Conservation (phyloP, 1,140 invertebrate species). For the Metopolophium dirhodum region DNA sequence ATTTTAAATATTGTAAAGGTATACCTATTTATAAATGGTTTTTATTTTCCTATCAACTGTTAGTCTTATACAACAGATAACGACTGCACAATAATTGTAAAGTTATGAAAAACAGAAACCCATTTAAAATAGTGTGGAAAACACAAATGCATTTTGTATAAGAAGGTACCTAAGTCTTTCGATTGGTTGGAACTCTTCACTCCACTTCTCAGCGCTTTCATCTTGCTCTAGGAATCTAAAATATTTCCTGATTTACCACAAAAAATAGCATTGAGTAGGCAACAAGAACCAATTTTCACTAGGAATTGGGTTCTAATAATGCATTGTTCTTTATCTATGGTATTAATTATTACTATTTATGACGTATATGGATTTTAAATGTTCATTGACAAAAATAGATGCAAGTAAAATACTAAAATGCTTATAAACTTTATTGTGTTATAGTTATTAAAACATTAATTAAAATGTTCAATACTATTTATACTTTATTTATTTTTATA, state of each 20-base stretch:
- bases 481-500: no score
- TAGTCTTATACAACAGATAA: not conserved
- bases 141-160: not conserved
- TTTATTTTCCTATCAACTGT: not conserved
- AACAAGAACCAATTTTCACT: not conserved
- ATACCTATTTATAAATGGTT: not conserved
- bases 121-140: not conserved
- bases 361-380: not conserved
- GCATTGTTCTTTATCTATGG: not conserved
- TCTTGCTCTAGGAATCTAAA: not conserved
- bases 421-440: no score
- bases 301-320: not conserved
- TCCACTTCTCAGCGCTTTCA: no score
- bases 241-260: not conserved
- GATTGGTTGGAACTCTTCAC: not conserved
- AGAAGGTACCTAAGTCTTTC: not conserved
- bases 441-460: no score
- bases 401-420: no score
- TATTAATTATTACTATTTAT: not conserved
- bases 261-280: not conserved
- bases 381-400: no score
- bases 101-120: not conserved
- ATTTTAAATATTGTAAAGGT: no score
- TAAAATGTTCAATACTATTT: no score
- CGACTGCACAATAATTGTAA: not conserved